These are phyloP conservation scores for Tetrax tetrax DNA, from an alignment of 2,113 vertebrate genomes.

Conservation along the genomic window DNA sequence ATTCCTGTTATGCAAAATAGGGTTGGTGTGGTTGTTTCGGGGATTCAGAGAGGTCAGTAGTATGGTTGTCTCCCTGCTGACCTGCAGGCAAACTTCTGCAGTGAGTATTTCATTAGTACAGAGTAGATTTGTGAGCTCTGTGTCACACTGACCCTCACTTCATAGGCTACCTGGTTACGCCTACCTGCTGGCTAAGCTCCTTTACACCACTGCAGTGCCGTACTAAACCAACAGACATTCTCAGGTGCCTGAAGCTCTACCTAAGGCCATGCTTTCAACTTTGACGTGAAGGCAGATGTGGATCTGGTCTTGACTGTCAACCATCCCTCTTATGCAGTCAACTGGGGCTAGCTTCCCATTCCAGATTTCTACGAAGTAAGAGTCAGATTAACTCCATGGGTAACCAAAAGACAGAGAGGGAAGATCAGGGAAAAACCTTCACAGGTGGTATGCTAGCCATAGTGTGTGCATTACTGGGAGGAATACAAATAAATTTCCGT, in stretches of 20 bases:
- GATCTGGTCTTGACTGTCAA: not conserved
- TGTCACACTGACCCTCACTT: not conserved
- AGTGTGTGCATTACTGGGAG: not conserved
- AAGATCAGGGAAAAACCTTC: not conserved
- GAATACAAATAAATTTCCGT: not conserved
- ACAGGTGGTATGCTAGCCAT: not conserved
- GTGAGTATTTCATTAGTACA: not conserved
- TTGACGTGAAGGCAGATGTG: not conserved
- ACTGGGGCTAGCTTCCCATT: not conserved
- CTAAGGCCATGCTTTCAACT: not conserved
- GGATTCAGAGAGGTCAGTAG: not conserved
- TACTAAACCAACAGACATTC: not conserved
- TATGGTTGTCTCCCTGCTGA: fast-evolving
- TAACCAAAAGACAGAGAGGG: not conserved
- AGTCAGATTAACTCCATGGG: not conserved
- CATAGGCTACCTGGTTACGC: not conserved
- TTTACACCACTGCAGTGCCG: not conserved
- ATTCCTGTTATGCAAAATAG: not conserved
- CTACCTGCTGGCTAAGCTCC: not conserved
- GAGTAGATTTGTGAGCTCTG: not conserved
- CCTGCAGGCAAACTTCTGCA: not conserved
- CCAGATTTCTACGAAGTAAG: not conserved
- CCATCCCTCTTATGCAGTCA: not conserved
- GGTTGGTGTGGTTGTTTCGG: not conserved
- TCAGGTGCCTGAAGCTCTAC: not conserved